Evolutionary conservation across 2,113 vertebrate genomes (phyloP).

Genomic region (Hippopotamus amphibius): DNA sequence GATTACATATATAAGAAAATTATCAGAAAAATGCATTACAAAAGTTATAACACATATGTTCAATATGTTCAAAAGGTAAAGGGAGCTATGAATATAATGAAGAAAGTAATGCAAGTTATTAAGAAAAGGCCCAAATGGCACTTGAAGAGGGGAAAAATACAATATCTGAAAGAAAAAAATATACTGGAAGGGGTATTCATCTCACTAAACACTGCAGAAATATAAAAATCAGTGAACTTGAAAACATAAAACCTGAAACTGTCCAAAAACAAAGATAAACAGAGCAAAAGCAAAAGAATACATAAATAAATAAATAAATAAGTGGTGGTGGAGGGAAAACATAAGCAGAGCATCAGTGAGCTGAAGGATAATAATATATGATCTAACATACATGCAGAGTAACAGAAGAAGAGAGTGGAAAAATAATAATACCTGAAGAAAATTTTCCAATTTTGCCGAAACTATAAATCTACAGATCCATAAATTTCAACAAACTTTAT

Average conservation of each 20-base stretch:
- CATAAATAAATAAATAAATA: neutral
- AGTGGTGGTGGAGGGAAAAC: neutral
- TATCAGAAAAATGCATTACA: neutral
- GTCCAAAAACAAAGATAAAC: neutral
- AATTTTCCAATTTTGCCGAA: neutral
- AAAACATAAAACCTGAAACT: neutral
- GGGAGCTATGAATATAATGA: neutral
- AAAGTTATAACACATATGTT: neutral
- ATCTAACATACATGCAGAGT: neutral
- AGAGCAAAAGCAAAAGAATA: neutral
- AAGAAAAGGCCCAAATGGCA: neutral
- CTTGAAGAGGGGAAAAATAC: neutral
- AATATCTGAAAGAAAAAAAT: conserved; percentile 23
- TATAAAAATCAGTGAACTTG: neutral
- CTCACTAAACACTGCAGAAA: neutral
- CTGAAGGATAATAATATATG: neutral
- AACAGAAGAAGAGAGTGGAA: neutral
- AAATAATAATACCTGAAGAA: neutral
- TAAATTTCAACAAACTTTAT: neutral
- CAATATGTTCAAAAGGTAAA: neutral
- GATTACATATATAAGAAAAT: neutral
- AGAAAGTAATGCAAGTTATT: neutral
- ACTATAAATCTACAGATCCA: neutral
- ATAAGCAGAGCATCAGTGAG: neutral
- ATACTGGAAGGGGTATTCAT: neutral